These are phyloP conservation scores for Actenoides lindsayi DNA, from an alignment of 2,113 vertebrate species.

Conservation along the genomic window DNA sequence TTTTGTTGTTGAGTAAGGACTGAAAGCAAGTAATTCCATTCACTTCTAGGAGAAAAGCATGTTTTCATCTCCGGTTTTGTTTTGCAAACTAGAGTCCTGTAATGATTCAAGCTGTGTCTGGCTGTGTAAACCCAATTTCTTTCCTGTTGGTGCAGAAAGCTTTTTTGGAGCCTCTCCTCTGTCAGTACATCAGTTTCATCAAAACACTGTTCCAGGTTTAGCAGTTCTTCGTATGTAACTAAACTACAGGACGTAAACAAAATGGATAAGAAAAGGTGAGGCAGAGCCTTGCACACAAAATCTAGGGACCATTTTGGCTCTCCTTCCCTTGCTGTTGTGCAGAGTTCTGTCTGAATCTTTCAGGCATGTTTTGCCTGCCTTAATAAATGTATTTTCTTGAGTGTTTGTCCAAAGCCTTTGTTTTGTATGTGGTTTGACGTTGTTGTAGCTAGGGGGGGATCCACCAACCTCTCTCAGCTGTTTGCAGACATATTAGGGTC, in stretches of 20 bases:
- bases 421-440: background rate
- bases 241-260: background rate
- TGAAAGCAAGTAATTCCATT: background rate
- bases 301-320: background rate
- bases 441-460: background rate
- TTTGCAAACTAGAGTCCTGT: background rate
- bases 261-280: background rate
- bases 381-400: background rate
- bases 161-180: background rate
- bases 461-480: background rate
- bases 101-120: background rate
- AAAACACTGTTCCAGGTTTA: background rate
- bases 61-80: background rate
- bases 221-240: background rate
- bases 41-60: background rate
- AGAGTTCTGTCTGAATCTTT: background rate
- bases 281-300: background rate
- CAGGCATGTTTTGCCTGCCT: background rate
- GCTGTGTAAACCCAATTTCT: background rate
- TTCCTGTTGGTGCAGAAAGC: background rate
- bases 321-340: background rate
- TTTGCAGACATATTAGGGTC: background rate
- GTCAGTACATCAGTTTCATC: background rate
- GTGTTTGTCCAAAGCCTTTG: background rate
- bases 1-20: background rate